Evolutionary conservation across 2,888 invertebrate species (phyloP).

Genomic region (Drosophila peninsularis): DNA sequence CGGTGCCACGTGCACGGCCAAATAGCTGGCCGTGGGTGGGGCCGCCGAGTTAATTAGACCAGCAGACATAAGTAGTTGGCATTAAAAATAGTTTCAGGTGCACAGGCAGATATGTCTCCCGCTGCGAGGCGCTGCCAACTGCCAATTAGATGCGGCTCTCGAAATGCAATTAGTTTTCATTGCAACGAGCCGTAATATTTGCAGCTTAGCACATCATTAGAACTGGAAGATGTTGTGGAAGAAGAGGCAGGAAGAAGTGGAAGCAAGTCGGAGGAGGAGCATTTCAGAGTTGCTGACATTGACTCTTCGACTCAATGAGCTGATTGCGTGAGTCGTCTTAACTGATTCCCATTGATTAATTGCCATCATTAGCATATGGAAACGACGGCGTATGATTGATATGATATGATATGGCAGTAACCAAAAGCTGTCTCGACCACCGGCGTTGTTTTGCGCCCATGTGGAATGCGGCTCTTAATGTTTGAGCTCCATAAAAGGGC

Average conservation of each 20-base stretch:
- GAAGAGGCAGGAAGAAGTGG: background rate
- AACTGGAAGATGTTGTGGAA: background rate
- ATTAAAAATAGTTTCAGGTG: slow-evolving; percentile 27
- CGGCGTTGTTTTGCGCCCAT: slow-evolving; percentile 15
- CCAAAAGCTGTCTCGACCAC: slow-evolving; percentile 47
- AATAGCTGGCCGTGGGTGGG: slow-evolving; percentile 22
- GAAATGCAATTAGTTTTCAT: slow-evolving; percentile 56
- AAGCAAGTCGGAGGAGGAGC: background rate
- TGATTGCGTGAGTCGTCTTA: slow-evolving; percentile 68
- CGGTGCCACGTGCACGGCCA: slow-evolving; percentile 27
- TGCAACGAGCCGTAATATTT: slow-evolving; percentile 18
- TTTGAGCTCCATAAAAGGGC: slow-evolving; percentile 54
- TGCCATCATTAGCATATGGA: slow-evolving; percentile 77
- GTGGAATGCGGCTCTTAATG: slow-evolving; percentile 61
- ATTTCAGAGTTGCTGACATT: background rate
- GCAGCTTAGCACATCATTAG: slow-evolving; percentile 74
- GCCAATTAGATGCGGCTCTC: slow-evolving; percentile 66
- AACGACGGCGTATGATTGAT: slow-evolving; percentile 72
- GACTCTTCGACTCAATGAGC: slow-evolving; percentile 56
- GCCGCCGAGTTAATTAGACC: slow-evolving; percentile 27
- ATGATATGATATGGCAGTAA: slow-evolving; percentile 31
- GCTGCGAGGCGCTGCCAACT: slow-evolving; percentile 20
- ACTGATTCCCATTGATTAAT: slow-evolving; percentile 79
- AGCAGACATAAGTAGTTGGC: background rate
- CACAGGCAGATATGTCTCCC: background rate